These are phyloP conservation scores for Pituophis catenifer DNA, from an alignment of 2,113 vertebrate genomes.

Conservation along the genomic window DNA sequence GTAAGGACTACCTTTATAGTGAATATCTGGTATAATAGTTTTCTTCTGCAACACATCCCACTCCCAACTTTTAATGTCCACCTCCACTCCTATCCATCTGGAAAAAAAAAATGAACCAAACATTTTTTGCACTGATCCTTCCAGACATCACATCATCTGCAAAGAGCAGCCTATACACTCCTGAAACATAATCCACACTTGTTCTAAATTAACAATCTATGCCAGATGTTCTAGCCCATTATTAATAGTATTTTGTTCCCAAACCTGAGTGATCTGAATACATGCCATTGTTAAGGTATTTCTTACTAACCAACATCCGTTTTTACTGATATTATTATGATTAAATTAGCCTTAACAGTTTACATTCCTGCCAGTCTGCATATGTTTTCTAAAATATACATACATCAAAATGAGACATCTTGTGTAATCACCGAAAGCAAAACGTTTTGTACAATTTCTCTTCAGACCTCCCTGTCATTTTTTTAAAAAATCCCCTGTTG, in stretches of 20 bases:
- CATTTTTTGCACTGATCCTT: not conserved
- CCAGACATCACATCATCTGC: not conserved
- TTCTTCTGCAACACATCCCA: not conserved
- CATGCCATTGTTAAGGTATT: not conserved
- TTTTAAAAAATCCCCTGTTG: not conserved
- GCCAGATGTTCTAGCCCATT: not conserved
- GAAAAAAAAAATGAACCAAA: not conserved
- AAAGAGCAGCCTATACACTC: not conserved
- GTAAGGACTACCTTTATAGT: not conserved
- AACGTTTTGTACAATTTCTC: not conserved
- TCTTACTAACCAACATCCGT: not conserved
- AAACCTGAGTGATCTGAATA: not conserved
- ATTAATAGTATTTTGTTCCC: not conserved
- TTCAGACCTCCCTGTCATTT: not conserved
- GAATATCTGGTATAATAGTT: not conserved
- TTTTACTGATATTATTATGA: not conserved
- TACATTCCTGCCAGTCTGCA: not conserved
- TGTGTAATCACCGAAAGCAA: not conserved
- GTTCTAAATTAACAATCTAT: not conserved
- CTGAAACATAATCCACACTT: not conserved
- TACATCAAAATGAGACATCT: not conserved
- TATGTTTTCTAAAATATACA: not conserved
- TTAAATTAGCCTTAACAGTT: not conserved
- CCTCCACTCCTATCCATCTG: not conserved
- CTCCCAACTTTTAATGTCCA: not conserved